Percentiles rank a stretch among this genome's conserved stretches.
phyloP scores from a whole-genome alignment of 2,797 vertebrate genomes.

The Bryconaethiops microstoma region DNA sequence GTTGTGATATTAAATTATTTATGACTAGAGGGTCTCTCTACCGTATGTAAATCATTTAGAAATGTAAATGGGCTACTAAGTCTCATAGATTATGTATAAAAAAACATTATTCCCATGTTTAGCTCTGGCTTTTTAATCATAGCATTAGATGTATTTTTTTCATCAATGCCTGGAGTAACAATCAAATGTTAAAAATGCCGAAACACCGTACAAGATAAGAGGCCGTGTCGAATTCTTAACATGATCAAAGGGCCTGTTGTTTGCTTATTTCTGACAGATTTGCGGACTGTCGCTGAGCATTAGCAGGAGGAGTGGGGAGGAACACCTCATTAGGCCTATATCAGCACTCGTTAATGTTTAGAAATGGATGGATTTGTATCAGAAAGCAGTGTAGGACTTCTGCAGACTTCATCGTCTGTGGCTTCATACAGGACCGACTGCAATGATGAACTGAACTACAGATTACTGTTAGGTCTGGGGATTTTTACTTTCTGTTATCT shows the following conservation, averaged over 20 bases:
- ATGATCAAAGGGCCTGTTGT: constrained; percentile 62
- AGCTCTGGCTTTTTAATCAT: constrained; percentile 71
- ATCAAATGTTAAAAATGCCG: constrained; percentile 83
- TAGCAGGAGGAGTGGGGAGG: constrained; percentile 26
- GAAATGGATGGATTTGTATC: background rate
- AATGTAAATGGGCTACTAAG: constrained; percentile 78
- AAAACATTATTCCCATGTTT: constrained; percentile 66
- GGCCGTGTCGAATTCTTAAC: constrained; percentile 83
- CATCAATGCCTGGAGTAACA: constrained; percentile 84
- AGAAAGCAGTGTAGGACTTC: constrained; percentile 11
- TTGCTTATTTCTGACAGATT: constrained; percentile 28
- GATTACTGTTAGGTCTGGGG: background rate
- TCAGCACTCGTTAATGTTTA: constrained; percentile 1
- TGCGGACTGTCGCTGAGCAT: constrained; percentile 37
- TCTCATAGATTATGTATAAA: constrained; percentile 79
- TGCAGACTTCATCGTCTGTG: background rate
- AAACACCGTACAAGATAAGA: constrained; percentile 83
- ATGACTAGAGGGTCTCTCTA: constrained; percentile 79
- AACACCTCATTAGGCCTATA: constrained; percentile 28
- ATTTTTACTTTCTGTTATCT: background rate
- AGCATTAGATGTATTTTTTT: constrained; percentile 67
- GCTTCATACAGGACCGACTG: background rate
- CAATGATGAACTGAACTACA: no score
- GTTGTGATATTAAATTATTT: constrained; percentile 83
- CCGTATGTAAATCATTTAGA: constrained; percentile 85